Evolutionary conservation across 2,888 invertebrate genomes (phyloP), one percentile per base, ranked within the genome.

Genomic region (Folsomia manolachei): DNA sequence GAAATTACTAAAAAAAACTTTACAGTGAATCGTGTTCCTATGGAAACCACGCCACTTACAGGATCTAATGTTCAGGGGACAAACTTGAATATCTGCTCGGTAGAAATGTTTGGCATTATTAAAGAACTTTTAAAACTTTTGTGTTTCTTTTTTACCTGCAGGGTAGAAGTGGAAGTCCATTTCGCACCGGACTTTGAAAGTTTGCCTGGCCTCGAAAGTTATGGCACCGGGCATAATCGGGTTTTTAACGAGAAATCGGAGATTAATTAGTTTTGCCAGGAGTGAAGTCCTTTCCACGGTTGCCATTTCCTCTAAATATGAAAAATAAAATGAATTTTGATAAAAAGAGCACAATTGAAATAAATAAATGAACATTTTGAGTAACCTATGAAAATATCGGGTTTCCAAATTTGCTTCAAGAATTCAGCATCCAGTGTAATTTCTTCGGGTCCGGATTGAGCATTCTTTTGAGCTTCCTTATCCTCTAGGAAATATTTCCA

Each of bases 241-340:
- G 19, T 56, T 56, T n/a, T 21, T 18, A 18, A 56, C 56, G 18
- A 56, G 21, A 56, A 56, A 56, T 56, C 21, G 18, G 56, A 56
- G 56, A n/a, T 18, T 56, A 4, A 56, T n/a, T 7, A 56, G 19
- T 7, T 56, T 56, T 56, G 19, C 18, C 4, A 56, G 56, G 19
- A 56, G 7, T 7, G 56, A 56, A 7, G 56, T 56, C 21, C 56
- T 18, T n/a, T 7, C 56, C 4, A 56, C 56, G 56, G 56, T 14
- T 56, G 7, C 56, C 56, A 56, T 56, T 56, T 56, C 56, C 56
- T 56, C 56, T 56, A 56, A 51, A 51, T 11, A n/a, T n/a, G n/a
- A n/a, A n/a, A n/a, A n/a, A n/a, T n/a, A n/a, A n/a, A n/a, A n/a
- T n/a, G n/a, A n/a, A n/a, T n/a, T n/a, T n/a, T n/a, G n/a, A n/a